Evolutionary conservation across 1,140 invertebrate species (phyloP).

Genomic region (Drosophila truncata): DNA sequence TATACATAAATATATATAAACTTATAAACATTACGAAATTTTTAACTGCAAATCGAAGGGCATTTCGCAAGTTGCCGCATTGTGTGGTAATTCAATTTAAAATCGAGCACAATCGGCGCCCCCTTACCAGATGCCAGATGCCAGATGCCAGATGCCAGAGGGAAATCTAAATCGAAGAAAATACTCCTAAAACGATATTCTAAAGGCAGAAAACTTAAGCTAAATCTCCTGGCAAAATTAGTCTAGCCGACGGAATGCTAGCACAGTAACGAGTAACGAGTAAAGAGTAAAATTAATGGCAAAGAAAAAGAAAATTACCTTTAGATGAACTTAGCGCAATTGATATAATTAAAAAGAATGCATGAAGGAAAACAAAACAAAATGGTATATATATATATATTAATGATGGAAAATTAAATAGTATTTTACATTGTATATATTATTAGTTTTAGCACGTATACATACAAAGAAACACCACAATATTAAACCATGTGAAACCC

Average conservation of each 20-base stretch:
- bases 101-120: conserved; percentile 28
- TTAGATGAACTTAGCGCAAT: conserved; percentile 85
- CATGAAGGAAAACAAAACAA: conserved; percentile 34
- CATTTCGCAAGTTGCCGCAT: conserved; percentile 42
- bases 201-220: conserved; percentile 64
- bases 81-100: conserved; percentile 56
- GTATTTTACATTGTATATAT: conserved; percentile 85
- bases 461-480: conserved; percentile 49
- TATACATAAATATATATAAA: conserved; percentile 38
- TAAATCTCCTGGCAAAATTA: conserved; percentile 48
- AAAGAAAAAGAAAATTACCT: conserved; percentile 67
- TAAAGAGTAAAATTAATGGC: conserved; percentile 30
- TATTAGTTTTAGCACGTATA: conserved; percentile 84
- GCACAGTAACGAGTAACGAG: conserved; percentile 21
- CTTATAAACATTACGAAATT: conserved; percentile 65
- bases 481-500: conserved; percentile 60
- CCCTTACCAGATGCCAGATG: conserved; percentile 6
- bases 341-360: conserved; percentile 79
- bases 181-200: conserved; percentile 79
- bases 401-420: conserved; percentile 49
- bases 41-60: conserved; percentile 66
- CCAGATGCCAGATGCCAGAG: conserved; percentile 4
- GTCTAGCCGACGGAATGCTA: conserved; percentile 32
- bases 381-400: conserved; percentile 36
- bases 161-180: conserved; percentile 34